These are phyloP conservation scores for Paramormyrops hopkinsi DNA, from an alignment of 2,797 vertebrate genomes.

Conservation along the genomic window DNA sequence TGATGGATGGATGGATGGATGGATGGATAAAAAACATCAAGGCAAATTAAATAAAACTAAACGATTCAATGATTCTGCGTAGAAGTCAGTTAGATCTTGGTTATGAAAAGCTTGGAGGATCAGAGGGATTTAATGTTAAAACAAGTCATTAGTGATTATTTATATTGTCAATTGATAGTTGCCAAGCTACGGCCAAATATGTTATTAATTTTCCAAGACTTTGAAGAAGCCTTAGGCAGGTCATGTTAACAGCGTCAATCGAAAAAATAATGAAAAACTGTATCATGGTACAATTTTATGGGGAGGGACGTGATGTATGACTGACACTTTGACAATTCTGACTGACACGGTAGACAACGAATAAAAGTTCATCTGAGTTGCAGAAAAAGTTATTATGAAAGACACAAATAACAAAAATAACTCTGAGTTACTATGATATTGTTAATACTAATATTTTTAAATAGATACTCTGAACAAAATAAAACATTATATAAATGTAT, in stretches of 20 bases:
- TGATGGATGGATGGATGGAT: neutral
- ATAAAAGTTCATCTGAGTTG: neutral
- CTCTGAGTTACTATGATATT: neutral
- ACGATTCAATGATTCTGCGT: neutral
- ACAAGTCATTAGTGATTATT: neutral
- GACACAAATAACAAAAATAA: neutral
- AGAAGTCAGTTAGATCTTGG: neutral
- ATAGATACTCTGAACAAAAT: neutral
- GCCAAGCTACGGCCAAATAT: neutral
- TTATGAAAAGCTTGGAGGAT: neutral
- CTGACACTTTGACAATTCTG: neutral
- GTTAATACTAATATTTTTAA: neutral
- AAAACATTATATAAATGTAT: neutral
- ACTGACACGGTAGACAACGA: neutral
- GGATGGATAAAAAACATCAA: neutral
- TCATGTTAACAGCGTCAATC: neutral
- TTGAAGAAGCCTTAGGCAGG: neutral
- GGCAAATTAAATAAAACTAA: neutral
- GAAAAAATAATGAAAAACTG: neutral
- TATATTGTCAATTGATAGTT: neutral
- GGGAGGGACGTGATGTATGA: neutral
- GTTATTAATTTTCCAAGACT: neutral
- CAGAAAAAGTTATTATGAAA: neutral
- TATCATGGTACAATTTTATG: neutral
- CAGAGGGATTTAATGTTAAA: neutral